phyloP scores from a whole-genome alignment of 2,797 vertebrate genomes.

The Fundulus diaphanus region DNA sequence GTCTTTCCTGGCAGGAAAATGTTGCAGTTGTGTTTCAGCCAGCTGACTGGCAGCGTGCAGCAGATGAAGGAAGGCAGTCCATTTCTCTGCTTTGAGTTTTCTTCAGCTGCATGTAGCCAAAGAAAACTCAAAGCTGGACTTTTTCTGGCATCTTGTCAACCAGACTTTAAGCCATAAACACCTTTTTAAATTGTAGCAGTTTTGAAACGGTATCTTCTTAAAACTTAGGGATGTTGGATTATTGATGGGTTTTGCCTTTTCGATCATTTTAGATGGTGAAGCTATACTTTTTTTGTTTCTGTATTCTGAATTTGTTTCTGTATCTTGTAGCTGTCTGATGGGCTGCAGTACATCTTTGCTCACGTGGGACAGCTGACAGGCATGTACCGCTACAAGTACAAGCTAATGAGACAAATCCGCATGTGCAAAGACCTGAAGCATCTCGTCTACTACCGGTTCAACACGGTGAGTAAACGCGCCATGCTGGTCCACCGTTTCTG shows the following conservation, averaged over 20 bases:
- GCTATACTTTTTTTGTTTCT: background rate
- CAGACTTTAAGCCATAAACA: background rate
- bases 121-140: background rate
- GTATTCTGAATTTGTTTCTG: background rate
- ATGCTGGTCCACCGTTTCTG: background rate
- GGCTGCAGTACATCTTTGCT: slow-evolving; percentile 98
- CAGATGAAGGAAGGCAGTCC: too few species aligned
- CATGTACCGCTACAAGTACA: slow-evolving; percentile 99
- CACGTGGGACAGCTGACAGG: slow-evolving; percentile 98
- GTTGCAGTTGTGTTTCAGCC: too few species aligned
- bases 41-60: too few species aligned
- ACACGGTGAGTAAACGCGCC: slow-evolving; percentile 86
- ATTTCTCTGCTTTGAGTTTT: too few species aligned
- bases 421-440: slow-evolving; percentile 99
- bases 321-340: slow-evolving; percentile 88
- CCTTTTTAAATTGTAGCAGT: background rate
- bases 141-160: background rate
- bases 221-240: background rate
- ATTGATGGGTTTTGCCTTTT: background rate
- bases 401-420: slow-evolving; percentile 98
- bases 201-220: background rate
- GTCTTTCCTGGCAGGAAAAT: too few species aligned
- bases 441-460: slow-evolving; percentile 99
- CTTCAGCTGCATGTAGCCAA: too few species aligned
- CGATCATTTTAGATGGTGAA: background rate